Conservation (phyloP, 2,797 vertebrate species). For the Enteromius anoplus region DNA sequence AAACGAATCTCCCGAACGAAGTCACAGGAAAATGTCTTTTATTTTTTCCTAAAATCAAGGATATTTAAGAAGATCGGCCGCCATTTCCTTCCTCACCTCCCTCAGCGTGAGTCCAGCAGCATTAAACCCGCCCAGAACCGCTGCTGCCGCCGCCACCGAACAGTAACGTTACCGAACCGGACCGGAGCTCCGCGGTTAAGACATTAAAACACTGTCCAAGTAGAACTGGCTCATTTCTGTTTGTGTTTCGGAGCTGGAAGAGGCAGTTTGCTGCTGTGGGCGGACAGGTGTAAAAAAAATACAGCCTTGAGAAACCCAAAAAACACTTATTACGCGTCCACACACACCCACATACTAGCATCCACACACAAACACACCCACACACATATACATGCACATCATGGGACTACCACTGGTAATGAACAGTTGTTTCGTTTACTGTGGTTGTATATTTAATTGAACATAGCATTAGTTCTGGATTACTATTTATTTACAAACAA, state of each 20-base stretch:
- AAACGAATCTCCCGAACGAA: neutral
- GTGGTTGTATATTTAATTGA: neutral
- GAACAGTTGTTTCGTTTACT: neutral
- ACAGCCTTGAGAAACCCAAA: conserved; percentile 35
- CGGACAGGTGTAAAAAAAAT: conserved; percentile 28
- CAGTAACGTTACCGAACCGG: conserved; percentile 8
- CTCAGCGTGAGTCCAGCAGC: conserved; percentile 38
- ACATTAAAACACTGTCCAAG: conserved; percentile 24
- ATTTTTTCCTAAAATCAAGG: conserved; percentile 23
- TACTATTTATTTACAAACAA: neutral
- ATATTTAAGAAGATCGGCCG: conserved; percentile 34
- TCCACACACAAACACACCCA: neutral
- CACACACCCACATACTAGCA: conserved; percentile 4
- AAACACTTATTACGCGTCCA: conserved; percentile 30
- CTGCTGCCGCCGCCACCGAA: conserved; percentile 10
- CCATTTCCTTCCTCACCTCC: conserved; percentile 48
- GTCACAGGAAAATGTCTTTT: neutral
- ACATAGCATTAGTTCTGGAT: neutral
- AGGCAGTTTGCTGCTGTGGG: conserved; percentile 21
- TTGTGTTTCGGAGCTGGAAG: neutral
- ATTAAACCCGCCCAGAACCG: conserved; percentile 40
- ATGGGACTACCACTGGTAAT: neutral
- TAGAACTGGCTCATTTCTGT: conserved; percentile 16
- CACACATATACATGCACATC: neutral
- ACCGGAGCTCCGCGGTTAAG: conserved; percentile 18